Evolutionary conservation across 2,797 vertebrate genomes (phyloP).

Genomic region (Anguilla marmorata): DNA sequence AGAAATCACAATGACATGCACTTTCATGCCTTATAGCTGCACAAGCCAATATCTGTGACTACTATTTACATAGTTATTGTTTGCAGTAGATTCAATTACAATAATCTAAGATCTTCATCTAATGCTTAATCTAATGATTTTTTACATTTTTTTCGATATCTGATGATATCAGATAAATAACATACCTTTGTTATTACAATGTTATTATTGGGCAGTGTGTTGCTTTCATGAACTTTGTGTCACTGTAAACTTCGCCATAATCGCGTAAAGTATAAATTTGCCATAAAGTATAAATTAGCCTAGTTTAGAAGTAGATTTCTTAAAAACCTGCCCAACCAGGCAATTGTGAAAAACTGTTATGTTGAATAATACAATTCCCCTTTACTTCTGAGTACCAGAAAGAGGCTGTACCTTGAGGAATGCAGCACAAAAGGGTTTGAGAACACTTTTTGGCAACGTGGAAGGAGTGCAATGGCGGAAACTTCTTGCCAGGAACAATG

Average conservation of each 20-base stretch:
- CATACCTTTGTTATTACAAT: too few relatives aligned
- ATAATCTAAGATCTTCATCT: background rate
- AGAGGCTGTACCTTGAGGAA: conserved; percentile 84
- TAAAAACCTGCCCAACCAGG: background rate
- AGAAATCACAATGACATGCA: background rate
- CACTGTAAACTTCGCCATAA: background rate
- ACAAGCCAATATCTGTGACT: background rate
- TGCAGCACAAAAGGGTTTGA: conserved; percentile 93
- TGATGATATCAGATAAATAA: background rate
- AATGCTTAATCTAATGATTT: background rate
- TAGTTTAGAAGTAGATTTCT: background rate
- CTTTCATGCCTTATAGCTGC: background rate
- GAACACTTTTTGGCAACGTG: conserved; percentile 85
- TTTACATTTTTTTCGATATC: background rate
- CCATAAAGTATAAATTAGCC: background rate
- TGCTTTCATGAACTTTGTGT: background rate
- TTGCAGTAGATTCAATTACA: background rate
- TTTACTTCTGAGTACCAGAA: background rate
- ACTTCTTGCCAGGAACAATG: conserved; percentile 92
- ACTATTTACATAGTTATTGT: background rate
- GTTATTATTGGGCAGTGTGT: background rate
- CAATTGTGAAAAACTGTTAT: background rate
- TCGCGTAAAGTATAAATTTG: background rate
- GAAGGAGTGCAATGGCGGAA: conserved; percentile 89
- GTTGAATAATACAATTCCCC: background rate